Conservation (phyloP, 2,113 vertebrate species). For the Sprattus sprattus region DNA sequence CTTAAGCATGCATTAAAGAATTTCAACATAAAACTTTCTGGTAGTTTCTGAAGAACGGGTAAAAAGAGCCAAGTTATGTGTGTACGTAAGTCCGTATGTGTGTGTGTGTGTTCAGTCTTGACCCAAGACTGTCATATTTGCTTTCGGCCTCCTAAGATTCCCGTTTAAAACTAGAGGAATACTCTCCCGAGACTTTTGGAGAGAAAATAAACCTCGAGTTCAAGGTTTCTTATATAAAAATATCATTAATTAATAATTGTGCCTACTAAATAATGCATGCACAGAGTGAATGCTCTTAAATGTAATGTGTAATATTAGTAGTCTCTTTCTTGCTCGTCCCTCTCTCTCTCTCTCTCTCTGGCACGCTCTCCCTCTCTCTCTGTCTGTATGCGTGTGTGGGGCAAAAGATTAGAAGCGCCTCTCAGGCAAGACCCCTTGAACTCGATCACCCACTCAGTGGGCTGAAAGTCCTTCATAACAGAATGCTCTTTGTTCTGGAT, state of each 20-base stretch:
- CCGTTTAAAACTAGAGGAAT: constrained; percentile 17
- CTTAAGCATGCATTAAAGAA: neutral
- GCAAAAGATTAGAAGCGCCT: constrained; percentile 2
- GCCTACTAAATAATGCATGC: constrained; percentile 26
- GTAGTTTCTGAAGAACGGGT: neutral
- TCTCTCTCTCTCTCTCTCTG: neutral
- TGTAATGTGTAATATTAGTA: constrained; percentile 14
- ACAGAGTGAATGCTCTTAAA: constrained; percentile 23
- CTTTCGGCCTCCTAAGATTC: neutral
- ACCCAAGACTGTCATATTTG: constrained; percentile 14
- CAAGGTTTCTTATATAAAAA: constrained; percentile 18
- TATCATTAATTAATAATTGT: constrained; percentile 33
- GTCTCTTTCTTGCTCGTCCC: neutral
- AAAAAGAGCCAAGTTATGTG: neutral
- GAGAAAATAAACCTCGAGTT: neutral
- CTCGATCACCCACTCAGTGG: constrained; percentile 28
- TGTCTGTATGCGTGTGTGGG: neutral
- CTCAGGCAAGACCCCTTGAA: constrained; percentile 22
- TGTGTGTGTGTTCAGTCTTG: constrained; percentile 1
- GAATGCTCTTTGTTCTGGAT: constrained; percentile 34
- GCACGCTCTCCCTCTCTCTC: neutral
- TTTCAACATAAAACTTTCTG: neutral
- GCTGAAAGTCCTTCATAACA: constrained; percentile 27
- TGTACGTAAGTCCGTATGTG: neutral
- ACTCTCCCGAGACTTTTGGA: neutral